A percentile compares a stretch with the other conserved stretches of the same genome.
These are phyloP conservation scores for Anguilla megastoma DNA, from an alignment of 2,797 vertebrate genomes.

Conservation along the genomic window DNA sequence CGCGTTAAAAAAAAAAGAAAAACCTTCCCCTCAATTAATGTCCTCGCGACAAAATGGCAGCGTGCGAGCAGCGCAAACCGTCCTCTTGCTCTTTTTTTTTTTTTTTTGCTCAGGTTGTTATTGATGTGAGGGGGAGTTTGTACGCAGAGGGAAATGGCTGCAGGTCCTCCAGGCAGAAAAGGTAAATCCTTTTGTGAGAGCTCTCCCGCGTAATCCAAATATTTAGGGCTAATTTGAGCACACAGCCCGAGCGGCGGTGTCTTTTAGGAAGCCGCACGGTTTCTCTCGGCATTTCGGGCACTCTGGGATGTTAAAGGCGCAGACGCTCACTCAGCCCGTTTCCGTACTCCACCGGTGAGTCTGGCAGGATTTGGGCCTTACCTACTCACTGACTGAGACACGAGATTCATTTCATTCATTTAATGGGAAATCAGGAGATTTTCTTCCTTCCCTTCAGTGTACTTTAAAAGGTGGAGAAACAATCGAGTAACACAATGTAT, in stretches of 20 bases:
- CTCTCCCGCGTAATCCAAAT: constrained; percentile 78
- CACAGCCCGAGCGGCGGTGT: constrained; percentile 70
- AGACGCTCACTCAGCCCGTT: constrained; percentile 11
- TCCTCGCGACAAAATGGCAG: constrained; percentile 52
- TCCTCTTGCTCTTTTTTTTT: constrained; percentile 32
- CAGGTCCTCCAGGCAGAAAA: constrained; percentile 35
- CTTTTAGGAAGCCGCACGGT: constrained; percentile 33
- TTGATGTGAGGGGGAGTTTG: constrained; percentile 34
- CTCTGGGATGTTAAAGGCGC: constrained; percentile 1
- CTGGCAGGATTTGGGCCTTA: background rate
- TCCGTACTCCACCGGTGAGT: constrained; percentile 22
- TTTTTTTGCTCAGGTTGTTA: constrained; percentile 34
- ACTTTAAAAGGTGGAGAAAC: background rate
- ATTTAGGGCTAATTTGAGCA: constrained; percentile 80
- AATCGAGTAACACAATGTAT: background rate
- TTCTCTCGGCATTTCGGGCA: background rate
- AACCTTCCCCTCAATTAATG: constrained; percentile 55
- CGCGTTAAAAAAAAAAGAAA: constrained; percentile 47
- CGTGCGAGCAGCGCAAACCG: constrained; percentile 34
- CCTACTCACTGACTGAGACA: constrained; percentile 10
- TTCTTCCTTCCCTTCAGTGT: background rate
- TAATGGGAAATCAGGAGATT: background rate
- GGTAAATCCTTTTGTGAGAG: constrained; percentile 51
- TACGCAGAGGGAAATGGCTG: constrained; percentile 33
- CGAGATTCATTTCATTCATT: constrained; percentile 1